phyloP scores from a whole-genome alignment of 2,797 vertebrate species.

The Parauchenoglanis ngamensis region DNA sequence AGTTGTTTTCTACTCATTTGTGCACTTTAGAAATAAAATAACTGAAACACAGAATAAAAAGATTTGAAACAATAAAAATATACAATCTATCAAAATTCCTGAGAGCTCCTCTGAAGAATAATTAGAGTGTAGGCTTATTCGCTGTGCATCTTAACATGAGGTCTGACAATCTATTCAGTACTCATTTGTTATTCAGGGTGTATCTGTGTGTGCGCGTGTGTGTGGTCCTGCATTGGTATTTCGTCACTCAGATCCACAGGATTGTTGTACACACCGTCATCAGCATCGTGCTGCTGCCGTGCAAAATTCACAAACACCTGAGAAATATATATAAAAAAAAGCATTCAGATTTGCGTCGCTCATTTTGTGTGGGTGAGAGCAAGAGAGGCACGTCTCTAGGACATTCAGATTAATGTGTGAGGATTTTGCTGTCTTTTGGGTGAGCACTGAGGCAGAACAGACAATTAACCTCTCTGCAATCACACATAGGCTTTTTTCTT shows the following conservation, averaged over 20 bases:
- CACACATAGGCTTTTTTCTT: constrained; percentile 2
- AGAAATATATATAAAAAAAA: constrained; percentile 26
- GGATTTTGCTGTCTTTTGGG: constrained; percentile 20
- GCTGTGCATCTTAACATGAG: not conserved
- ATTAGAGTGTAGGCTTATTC: not conserved
- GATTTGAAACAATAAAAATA: not conserved
- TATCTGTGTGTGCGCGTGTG: not conserved
- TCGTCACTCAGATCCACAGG: constrained; percentile 71
- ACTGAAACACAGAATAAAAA: not conserved
- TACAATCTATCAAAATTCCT: constrained; percentile 7
- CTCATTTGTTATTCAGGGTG: not conserved
- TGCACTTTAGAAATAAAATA: not conserved
- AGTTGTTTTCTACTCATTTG: not conserved
- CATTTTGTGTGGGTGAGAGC: not conserved
- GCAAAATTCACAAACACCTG: constrained; percentile 83
- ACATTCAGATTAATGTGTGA: constrained; percentile 17
- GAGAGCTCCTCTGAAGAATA: constrained; percentile 3
- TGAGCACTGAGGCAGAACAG: constrained; percentile 28
- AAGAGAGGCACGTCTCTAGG: not conserved
- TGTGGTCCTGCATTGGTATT: constrained; percentile 51
- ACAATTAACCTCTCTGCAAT: constrained; percentile 33
- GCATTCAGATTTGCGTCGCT: not conserved
- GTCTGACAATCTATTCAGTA: not conserved
- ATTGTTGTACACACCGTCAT: constrained; percentile 63
- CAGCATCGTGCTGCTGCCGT: constrained; percentile 65